Percentiles rank a stretch among this genome's conserved stretches.
phyloP scores from a whole-genome alignment of 2,113 vertebrate genomes.

The Caranx melampygus region DNA sequence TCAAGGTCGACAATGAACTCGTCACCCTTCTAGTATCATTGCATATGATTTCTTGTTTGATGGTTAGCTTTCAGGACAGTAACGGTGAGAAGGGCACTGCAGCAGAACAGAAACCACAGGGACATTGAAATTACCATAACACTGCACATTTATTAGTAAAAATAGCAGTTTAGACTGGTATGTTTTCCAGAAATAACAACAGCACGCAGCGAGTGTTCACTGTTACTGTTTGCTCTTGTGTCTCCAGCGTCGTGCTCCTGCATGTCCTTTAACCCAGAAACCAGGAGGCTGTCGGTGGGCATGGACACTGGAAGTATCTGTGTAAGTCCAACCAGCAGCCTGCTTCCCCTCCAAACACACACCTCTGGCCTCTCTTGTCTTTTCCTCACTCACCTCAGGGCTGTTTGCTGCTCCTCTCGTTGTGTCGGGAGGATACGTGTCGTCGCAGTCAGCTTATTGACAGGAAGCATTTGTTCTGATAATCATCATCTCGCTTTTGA shows the following conservation, averaged over 20 bases:
- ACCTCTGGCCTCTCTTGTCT: neutral
- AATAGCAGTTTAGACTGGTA: neutral
- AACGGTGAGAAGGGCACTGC: neutral
- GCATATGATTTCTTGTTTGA: neutral
- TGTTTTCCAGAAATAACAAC: neutral
- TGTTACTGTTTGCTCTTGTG: constrained; percentile 2
- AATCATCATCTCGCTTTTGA: neutral
- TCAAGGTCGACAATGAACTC: neutral
- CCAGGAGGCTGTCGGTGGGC: constrained; percentile 95
- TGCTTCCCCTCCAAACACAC: constrained; percentile 6
- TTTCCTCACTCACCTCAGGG: constrained; percentile 3
- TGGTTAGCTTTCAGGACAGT: neutral
- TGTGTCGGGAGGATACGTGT: neutral
- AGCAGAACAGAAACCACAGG: neutral
- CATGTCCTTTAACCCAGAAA: constrained; percentile 99
- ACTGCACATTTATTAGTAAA: too few relatives aligned
- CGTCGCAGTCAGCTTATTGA: neutral
- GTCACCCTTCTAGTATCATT: too few relatives aligned
- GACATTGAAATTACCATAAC: neutral
- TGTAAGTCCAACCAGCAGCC: constrained; percentile 86
- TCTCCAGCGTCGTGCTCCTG: constrained; percentile 94
- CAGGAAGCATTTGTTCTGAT: neutral
- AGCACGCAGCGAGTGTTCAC: neutral
- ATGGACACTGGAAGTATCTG: constrained; percentile 96
- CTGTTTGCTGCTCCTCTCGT: neutral